Evolutionary conservation across 30 jellyfish, hydroid and myxozoan genomes (phyloP), one percentile per base, ranked within the genome.

Genomic region (Aurelia coerulea): DNA sequence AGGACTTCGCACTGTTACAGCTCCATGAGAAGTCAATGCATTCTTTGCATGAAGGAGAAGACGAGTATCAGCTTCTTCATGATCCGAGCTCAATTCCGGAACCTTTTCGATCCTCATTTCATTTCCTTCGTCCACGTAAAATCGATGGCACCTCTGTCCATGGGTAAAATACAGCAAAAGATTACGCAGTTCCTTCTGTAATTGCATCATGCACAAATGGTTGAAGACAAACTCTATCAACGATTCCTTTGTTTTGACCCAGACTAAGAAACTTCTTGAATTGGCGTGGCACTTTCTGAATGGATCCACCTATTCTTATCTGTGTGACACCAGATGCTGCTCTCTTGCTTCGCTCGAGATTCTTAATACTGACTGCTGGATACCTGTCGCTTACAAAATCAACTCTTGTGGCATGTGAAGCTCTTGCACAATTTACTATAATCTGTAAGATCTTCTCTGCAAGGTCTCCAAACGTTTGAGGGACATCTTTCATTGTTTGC

Each of bases 371-470:
- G 46, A 72, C 41, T 56, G 81, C 58, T 58, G 93, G 93, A 49
- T 84, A 84, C 37, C 87, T 34, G 58, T 84, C 93, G 50, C 81
- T 2, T 11, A 84, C 88, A 59, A 84, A 84, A 84, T 84, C 93
- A 4, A 84, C 69, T 84, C 81, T 35, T 63, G 59, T 11, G 42
- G 74, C 82, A 11, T 34, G 73, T 33, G 33, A n/a, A 8, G 67
- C 53, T 50, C 35, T 58, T 62, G 88, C 93, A 18, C 35, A 12
- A 10, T 62, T 72, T 41, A 62, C 29, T 33, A 84, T 72, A 70
- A 31, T 60, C 54, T 58, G 33, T 5, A 84, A 62, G 17, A 84
- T 74, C 71, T 14, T 13, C 65, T 58, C 80, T n/a, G 93, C 80
- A 29, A 72, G 53, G 17, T 63, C 87, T 8, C 87, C 93, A 73